Percentiles rank a stretch among this genome's conserved stretches.
These are phyloP conservation scores for Sinodicranocentrus sp. DNA, from an alignment of 2,888 invertebrate species.

Conservation along the genomic window DNA sequence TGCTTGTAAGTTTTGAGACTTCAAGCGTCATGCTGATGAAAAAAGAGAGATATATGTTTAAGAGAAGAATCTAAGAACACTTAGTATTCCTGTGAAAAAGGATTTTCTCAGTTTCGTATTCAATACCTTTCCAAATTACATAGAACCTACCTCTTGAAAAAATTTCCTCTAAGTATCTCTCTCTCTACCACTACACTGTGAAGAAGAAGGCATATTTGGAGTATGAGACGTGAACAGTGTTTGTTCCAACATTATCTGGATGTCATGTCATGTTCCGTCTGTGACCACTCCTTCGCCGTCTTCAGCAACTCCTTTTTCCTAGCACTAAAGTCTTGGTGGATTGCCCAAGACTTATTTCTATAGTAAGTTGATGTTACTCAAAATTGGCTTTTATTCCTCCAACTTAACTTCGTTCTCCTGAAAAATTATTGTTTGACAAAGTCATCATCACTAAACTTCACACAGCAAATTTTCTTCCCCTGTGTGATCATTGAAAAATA, in stretches of 20 bases:
- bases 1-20: conserved; percentile 33
- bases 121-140: background rate
- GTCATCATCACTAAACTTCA: background rate
- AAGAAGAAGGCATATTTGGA: conserved; percentile 46
- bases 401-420: background rate
- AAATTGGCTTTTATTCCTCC: conserved; percentile 30
- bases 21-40: conserved; percentile 37
- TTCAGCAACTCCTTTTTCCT: conserved; percentile 52
- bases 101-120: conserved; percentile 4
- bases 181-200: conserved; percentile 37
- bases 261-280: conserved; percentile 63
- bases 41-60: conserved; percentile 21
- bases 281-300: conserved; percentile 63
- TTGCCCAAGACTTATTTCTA: conserved; percentile 44
- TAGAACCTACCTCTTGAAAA: background rate
- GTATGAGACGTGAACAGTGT: conserved; percentile 59
- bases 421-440: conserved; percentile 9
- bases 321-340: conserved; percentile 53
- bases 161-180: conserved; percentile 32
- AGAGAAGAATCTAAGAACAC: background rate
- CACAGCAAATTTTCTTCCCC: background rate
- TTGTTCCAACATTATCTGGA: conserved; percentile 49
- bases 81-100: conserved; percentile 3
- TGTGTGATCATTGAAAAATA: background rate
- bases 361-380: conserved; percentile 46